Evolutionary conservation across 2,797 vertebrate genomes (phyloP), one percentile per base, ranked within the genome.

Genomic region (Hipposideros larvatus): DNA sequence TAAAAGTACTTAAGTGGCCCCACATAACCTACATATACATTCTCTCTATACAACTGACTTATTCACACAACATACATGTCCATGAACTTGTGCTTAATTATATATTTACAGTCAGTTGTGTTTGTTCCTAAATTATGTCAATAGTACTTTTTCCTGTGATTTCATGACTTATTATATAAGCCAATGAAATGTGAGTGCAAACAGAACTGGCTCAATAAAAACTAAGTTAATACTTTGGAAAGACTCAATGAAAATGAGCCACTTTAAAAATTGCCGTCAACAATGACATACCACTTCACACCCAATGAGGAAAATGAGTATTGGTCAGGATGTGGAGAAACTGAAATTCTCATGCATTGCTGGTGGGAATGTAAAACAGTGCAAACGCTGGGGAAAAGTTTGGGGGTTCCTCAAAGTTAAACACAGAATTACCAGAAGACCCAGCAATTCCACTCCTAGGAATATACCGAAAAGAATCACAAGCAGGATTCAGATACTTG

Each of bases 181-280:
- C 31, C 28, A 90, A 48, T 5, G 31, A 75, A 82, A 91, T 63
- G 4, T 71, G 37, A 90, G 5, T 68, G 31, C 24, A 93, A 86
- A 75, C 28, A 83, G 41, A 87, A 74, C 0, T 48, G 70, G 15
- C 24, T 92, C 21, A 71, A 57, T 77, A 77, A 75, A 80, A 92
- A 94, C 24, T 22, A 71, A 68, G 37, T 59, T 93, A 51, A 5
- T 70, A 87, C 37, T 78, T 82, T 78, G 34, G 31, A n/a, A 63
- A 65, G 28, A 82, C 51, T 61, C 82, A 43, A 28, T 70, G 37
- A 89, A 41, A 37, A 82, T 4, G 46, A 74, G 18, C n/a, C 13
- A 66, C 37, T 92, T 88, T 48, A 91, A 88, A 95, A 92, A 88
- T 4, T 34, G n/a, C 43, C 65, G 31, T 28, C 91, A 18, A 71